These are phyloP conservation scores for Aporophyla nigra DNA, from an alignment of 2,888 invertebrate genomes.

Conservation along the genomic window DNA sequence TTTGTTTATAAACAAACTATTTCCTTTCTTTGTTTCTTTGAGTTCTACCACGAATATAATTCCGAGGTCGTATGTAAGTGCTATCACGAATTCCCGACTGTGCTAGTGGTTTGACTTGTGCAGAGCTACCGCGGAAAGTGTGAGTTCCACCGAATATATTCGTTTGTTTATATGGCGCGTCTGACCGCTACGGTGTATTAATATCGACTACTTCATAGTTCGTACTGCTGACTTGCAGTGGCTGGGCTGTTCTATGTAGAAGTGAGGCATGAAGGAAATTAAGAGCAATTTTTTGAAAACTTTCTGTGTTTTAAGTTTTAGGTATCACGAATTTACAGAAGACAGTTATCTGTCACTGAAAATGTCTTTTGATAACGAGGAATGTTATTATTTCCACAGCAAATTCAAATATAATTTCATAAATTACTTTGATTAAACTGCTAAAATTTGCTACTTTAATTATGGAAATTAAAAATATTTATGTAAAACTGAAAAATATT, in stretches of 20 bases:
- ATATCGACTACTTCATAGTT: slow-evolving; percentile 84
- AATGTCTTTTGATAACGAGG: too few species aligned
- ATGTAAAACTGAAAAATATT: not conserved
- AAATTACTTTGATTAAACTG: not conserved
- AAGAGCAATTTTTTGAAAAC: not conserved
- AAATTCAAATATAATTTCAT: not conserved
- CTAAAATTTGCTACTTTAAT: too few species aligned
- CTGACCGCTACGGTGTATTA: slow-evolving; percentile 80
- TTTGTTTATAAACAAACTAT: not conserved
- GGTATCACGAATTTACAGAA: not conserved
- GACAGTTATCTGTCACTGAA: not conserved
- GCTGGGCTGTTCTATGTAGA: slow-evolving; percentile 40
- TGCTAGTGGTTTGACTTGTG: not conserved
- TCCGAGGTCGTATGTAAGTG: not conserved
- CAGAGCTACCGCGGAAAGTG: not conserved
- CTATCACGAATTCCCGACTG: not conserved
- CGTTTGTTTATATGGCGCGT: slow-evolving; percentile 53
- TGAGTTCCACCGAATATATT: slow-evolving; percentile 8
- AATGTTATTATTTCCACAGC: not conserved
- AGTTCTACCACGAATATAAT: not conserved
- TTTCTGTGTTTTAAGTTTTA: not conserved
- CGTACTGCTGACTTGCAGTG: slow-evolving; percentile 66
- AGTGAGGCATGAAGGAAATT: slow-evolving; percentile 34
- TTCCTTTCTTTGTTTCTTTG: not conserved
- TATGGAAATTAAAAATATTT: not conserved